phyloP scores from a whole-genome alignment of 2,888 invertebrate species.

The Chelonus formosanus region DNA sequence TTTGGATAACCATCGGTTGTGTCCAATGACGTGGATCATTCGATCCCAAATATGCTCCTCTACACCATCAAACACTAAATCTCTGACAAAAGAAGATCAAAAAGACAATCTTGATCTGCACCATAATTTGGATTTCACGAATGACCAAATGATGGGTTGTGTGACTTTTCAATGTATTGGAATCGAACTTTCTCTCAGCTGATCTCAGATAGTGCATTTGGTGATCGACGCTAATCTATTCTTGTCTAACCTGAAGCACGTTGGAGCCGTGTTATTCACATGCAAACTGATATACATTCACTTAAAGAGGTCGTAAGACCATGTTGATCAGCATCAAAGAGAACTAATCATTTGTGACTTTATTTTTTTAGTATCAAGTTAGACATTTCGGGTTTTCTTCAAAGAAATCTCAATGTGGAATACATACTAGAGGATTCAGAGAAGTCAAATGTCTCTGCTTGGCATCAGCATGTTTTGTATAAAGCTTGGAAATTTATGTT shows the following conservation, averaged over 20 bases:
- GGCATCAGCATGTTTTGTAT: conserved; percentile 21
- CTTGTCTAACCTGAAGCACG: conserved; percentile 16
- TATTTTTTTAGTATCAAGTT: conserved; percentile 30
- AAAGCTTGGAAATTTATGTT: conserved; percentile 1
- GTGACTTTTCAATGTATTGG: too few relatives aligned
- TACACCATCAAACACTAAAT: neutral
- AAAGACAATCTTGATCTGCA: conserved; percentile 3
- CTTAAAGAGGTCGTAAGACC: too few relatives aligned
- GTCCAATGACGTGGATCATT: conserved; percentile 30
- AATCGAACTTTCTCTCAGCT: too few relatives aligned
- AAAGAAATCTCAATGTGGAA: conserved; percentile 15
- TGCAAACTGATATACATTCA: neutral
- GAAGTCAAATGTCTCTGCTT: conserved; percentile 31
- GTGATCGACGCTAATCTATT: conserved; percentile 17
- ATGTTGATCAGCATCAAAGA: conserved; percentile 21
- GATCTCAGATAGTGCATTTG: conserved; percentile 3
- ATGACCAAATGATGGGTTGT: neutral
- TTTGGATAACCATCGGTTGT: conserved; percentile 61
- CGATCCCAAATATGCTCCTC: conserved; percentile 18
- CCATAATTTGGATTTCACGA: conserved; percentile 12
- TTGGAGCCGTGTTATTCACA: neutral
- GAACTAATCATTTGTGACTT: conserved; percentile 29
- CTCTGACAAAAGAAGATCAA: conserved; percentile 16
- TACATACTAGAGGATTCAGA: conserved; percentile 9
- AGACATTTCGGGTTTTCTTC: conserved; percentile 24